Evolutionary conservation across 2,888 invertebrate genomes (phyloP).

Genomic region (Drosophila fungiperda): DNA sequence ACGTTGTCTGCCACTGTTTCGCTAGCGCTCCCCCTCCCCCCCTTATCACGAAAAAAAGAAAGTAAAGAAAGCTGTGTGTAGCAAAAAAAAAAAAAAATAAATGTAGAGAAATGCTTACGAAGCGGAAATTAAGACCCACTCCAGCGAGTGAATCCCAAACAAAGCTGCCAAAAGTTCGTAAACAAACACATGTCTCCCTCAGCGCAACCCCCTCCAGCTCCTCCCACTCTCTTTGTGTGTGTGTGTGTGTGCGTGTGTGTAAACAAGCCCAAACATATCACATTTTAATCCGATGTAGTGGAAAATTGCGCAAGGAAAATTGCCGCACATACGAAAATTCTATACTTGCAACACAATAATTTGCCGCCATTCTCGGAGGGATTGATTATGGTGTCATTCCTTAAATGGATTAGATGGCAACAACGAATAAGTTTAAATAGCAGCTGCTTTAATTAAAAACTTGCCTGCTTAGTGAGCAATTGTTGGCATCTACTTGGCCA

Average conservation of each 20-base stretch:
- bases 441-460: slow-evolving; percentile 64
- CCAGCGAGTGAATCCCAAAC: slow-evolving; percentile 60
- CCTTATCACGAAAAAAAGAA: background rate
- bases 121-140: slow-evolving; percentile 81
- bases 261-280: slow-evolving; percentile 81
- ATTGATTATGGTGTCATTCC: slow-evolving; percentile 69
- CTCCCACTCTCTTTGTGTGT: background rate
- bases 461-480: background rate
- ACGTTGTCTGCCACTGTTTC: slow-evolving; percentile 37
- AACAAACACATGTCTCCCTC: slow-evolving; percentile 72
- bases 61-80: slow-evolving; percentile 36
- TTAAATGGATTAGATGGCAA: slow-evolving; percentile 53
- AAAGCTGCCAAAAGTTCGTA: slow-evolving; percentile 76
- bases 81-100: slow-evolving; percentile 20
- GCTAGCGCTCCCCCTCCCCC: background rate
- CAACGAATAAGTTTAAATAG: slow-evolving; percentile 61
- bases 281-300: slow-evolving; percentile 80
- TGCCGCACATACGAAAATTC: slow-evolving; percentile 57
- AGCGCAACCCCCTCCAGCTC: background rate
- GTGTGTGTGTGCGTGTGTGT: slow-evolving; percentile 46
- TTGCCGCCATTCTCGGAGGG: slow-evolving; percentile 33
- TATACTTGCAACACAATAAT: slow-evolving; percentile 42
- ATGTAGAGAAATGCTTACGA: slow-evolving; percentile 73
- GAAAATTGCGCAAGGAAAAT: slow-evolving; percentile 70
- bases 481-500: slow-evolving; percentile 19